These are phyloP conservation scores for Lomographa bimaculata DNA, from an alignment of 2,888 invertebrate species.

Conservation along the genomic window DNA sequence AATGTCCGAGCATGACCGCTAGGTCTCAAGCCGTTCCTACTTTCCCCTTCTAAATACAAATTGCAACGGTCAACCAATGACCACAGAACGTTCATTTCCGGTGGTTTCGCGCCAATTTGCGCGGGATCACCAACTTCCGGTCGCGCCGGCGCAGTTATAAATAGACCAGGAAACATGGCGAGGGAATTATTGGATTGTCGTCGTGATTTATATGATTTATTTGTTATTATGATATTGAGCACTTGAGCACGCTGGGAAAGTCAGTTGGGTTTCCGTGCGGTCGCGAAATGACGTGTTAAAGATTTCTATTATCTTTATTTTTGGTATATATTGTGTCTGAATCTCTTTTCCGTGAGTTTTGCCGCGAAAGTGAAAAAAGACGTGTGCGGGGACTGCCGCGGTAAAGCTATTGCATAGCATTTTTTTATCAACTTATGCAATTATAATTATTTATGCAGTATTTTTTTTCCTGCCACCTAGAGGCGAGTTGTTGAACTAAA, in stretches of 20 bases:
- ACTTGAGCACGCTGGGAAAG: constrained; percentile 3
- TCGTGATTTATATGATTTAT: constrained; percentile 9
- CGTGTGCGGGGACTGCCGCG: no score
- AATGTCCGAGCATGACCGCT: no score
- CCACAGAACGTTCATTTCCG: constrained; percentile 13
- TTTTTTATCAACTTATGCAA: no score
- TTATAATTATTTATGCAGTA: no score
- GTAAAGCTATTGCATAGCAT: no score
- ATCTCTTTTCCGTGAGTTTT: no score
- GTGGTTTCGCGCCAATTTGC: constrained; percentile 19
- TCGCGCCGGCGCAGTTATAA: constrained; percentile 11
- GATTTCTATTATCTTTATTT: no score
- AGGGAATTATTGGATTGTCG: constrained; percentile 16
- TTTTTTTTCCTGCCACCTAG: no score
- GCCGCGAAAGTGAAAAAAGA: no score
- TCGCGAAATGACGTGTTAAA: not conserved
- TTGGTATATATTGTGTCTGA: no score
- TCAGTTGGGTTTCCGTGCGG: constrained; percentile 10
- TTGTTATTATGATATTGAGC: not conserved
- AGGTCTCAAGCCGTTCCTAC: not conserved
- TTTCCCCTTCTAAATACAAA: constrained; percentile 10
- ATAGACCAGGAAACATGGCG: constrained; percentile 19
- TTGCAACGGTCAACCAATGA: constrained; percentile 15
- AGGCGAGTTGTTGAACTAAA: no score
- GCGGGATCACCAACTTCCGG: constrained; percentile 14